Conservation (phyloP, 1,140 invertebrate species). For the Drosophila repleta region DNA sequence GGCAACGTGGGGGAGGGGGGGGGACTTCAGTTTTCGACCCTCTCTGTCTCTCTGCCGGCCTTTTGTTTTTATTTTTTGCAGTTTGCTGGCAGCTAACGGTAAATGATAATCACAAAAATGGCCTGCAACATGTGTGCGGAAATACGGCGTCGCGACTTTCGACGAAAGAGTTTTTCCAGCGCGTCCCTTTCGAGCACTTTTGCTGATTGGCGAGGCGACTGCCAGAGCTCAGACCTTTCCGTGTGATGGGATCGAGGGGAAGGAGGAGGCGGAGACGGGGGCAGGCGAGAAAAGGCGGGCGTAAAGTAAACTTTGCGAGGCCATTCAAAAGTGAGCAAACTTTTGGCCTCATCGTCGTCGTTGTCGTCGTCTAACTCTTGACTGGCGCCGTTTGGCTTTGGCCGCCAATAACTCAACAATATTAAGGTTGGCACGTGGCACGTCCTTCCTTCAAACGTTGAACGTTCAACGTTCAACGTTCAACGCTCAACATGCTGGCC, state of each 20-base stretch:
- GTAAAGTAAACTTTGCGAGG: slow-evolving; percentile 28
- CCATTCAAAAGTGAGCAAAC: slow-evolving; percentile 58
- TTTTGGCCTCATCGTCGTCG: slow-evolving; percentile 56
- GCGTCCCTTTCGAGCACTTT: slow-evolving; percentile 64
- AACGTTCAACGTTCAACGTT: slow-evolving; percentile 8
- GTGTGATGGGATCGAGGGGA: slow-evolving; percentile 4
- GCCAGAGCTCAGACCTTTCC: slow-evolving; percentile 8
- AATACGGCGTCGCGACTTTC: slow-evolving; percentile 75
- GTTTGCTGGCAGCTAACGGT: slow-evolving; percentile 42
- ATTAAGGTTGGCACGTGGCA: slow-evolving; percentile 79
- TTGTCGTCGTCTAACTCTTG: slow-evolving; percentile 63
- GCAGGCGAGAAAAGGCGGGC: not conserved
- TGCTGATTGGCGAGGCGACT: slow-evolving; percentile 59
- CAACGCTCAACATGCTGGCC: slow-evolving; percentile 12
- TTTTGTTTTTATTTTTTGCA: not conserved
- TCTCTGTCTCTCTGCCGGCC: no score
- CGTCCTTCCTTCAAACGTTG: slow-evolving; percentile 33
- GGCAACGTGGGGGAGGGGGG: not conserved
- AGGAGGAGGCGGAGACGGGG: not conserved
- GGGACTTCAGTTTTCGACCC: no score
- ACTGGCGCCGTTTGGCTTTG: slow-evolving; percentile 77
- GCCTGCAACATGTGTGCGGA: slow-evolving; percentile 79
- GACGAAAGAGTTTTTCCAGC: slow-evolving; percentile 67
- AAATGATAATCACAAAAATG: slow-evolving; percentile 81
- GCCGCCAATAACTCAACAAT: slow-evolving; percentile 78